Conservation (phyloP, 23 tunicate genomes). For the Styela plicata region DNA sequence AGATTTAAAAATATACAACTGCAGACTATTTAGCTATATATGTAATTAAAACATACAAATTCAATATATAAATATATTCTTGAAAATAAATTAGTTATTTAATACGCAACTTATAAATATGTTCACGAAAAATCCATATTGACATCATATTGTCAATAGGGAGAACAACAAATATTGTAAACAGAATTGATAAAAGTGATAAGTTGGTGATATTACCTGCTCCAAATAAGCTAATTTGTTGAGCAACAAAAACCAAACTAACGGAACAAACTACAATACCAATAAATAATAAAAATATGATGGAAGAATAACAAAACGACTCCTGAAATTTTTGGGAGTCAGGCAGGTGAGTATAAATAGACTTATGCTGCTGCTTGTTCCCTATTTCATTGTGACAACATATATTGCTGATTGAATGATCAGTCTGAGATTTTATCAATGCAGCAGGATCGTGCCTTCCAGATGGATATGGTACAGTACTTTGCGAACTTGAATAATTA, state of each 20-base stretch:
- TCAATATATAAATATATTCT: too few species aligned
- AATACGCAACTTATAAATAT: neutral
- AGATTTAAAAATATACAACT: too few species aligned
- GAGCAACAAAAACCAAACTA: slow-evolving; percentile 29
- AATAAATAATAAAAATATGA: neutral
- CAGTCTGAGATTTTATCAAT: neutral
- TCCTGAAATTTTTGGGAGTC: neutral
- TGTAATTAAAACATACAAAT: too few species aligned
- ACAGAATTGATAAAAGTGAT: slow-evolving; percentile 4
- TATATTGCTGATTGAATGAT: neutral
- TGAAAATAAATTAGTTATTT: too few species aligned
- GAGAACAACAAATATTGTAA: slow-evolving; percentile 26
- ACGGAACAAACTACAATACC: slow-evolving; percentile 19
- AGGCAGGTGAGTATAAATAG: neutral
- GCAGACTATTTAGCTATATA: too few species aligned
- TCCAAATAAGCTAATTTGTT: slow-evolving; percentile 7
- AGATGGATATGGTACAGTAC: neutral
- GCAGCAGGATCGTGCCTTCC: neutral
- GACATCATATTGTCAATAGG: slow-evolving; percentile 36
- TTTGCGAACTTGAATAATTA: neutral
- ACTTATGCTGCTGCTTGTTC: neutral
- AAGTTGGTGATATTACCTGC: slow-evolving; percentile 20
- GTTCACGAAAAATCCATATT: slow-evolving; percentile 33
- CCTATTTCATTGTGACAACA: neutral
- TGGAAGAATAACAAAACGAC: neutral